Evolutionary conservation across 2,888 invertebrate species (phyloP).

Genomic region (Coelopa pilipes): DNA sequence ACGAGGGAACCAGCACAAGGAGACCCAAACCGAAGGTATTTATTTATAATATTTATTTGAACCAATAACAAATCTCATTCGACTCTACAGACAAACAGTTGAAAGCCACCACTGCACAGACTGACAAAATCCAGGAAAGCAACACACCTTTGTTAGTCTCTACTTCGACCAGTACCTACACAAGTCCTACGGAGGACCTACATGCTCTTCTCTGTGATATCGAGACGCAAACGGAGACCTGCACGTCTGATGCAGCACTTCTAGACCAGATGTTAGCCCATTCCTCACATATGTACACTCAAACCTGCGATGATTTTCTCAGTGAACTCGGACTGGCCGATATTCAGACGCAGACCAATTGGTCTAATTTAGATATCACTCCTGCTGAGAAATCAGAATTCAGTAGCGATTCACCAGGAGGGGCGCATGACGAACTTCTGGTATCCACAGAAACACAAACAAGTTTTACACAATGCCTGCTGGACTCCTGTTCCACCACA

Average conservation of each 20-base stretch:
- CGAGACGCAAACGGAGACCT: conserved; percentile 72
- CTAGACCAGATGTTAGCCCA: conserved; percentile 45
- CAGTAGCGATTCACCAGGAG: conserved; percentile 38
- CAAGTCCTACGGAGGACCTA: conserved; percentile 41
- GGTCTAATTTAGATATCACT: conserved; percentile 52
- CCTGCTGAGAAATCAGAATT: conserved; percentile 36
- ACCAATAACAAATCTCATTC: conserved; percentile 3
- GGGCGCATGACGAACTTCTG: conserved; percentile 67
- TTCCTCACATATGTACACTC: conserved; percentile 56
- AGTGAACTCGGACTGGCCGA: conserved; percentile 71
- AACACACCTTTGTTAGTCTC: not conserved
- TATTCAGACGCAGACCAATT: conserved; percentile 75
- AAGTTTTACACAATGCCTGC: conserved; percentile 55
- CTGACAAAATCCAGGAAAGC: conserved; percentile 31
- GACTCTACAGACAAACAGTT: conserved; percentile 37
- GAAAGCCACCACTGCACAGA: conserved; percentile 42
- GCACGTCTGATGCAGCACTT: conserved; percentile 59
- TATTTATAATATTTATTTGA: not conserved
- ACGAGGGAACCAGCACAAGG: not conserved
- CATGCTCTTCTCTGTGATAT: conserved; percentile 67
- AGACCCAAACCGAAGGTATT: conserved; percentile 46
- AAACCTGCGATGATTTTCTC: conserved; percentile 69
- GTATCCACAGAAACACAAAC: conserved; percentile 74
- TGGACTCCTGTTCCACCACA: conserved; percentile 48
- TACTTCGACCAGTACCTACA: conserved; percentile 17